Evolutionary conservation across 2,113 vertebrate species (phyloP), one percentile per base, ranked within the genome.

Genomic region (Hemicordylus capensis): DNA sequence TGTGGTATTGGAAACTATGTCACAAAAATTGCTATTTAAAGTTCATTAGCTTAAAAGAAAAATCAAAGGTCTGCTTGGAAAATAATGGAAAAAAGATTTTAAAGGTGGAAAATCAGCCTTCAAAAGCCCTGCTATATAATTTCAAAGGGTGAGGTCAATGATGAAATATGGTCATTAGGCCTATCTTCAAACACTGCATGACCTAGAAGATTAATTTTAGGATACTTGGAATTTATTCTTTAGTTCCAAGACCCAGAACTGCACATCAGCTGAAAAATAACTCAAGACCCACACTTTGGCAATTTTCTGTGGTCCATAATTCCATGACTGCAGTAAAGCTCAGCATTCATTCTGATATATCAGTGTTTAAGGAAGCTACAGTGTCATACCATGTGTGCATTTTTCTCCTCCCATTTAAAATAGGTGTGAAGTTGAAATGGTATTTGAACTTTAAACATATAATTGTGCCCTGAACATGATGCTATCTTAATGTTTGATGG

Each of bases 1-100:
- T 37, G 76, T 78, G 63, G 75, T 61, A 90, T 79, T 56, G 84
- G 88, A 92, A 94, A 88, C 4, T 80, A 86, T 85, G 79, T 87
- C 48, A 44, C 85, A 91, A 46, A 85, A 48, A 89, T 84, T 87
- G 44, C 67, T 92, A 61, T 90, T 87, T 86, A 89, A 90, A 89
- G 84, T 85, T 76, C 84, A 54, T 73, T 69, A 79, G 42, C 63
- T 73, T 83, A 5, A 61, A 81, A 24, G 83, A 70, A 67, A 91
- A 87, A 76, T 7, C 42, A 56, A 59, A 90, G 59, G 51, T 22
- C 1, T 82, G 3, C 54, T 91, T 80, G 91, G 67, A 58, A 88
- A 75, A 90, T 46, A 81, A 28, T 31, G 72, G 81, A 81, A 87
- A 91, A 93, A 82, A 58, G 8, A 54, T 54, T 4, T 44, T 11